Conservation (phyloP, 2,113 vertebrate species). For the cattle (Bos taurus) region DNA sequence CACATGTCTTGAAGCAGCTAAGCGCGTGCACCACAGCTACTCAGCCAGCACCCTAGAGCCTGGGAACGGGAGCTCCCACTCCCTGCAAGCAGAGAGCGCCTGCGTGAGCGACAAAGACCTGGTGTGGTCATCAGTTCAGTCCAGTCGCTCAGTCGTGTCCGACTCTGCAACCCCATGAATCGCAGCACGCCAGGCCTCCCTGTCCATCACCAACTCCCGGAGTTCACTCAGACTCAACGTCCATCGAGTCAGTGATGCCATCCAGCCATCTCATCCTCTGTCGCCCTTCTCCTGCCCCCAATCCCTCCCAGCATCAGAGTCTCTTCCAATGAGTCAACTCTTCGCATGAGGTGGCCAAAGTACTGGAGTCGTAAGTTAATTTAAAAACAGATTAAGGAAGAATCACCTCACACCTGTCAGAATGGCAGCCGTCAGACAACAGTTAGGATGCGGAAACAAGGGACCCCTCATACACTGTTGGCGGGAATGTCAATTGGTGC, state of each 20-base stretch:
- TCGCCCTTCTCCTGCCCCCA: too few species aligned
- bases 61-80: not conserved
- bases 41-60: not conserved
- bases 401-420: not conserved
- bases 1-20: not conserved
- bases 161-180: too few species aligned
- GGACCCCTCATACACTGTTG: not conserved
- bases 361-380: too few species aligned
- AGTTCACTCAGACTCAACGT: too few species aligned
- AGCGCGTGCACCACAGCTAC: not conserved
- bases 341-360: too few species aligned
- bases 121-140: not conserved
- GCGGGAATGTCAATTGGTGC: not conserved
- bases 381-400: not conserved
- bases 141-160: too few species aligned
- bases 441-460: not conserved
- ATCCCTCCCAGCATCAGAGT: too few species aligned
- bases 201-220: too few species aligned
- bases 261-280: too few species aligned
- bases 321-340: too few species aligned
- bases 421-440: not conserved
- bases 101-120: accelerated
- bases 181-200: too few species aligned
- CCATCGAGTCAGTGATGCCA: too few species aligned
- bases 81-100: not conserved